A percentile compares a stretch with the other conserved stretches of the same genome.
Evolutionary conservation across 2,888 invertebrate species (phyloP).

Genomic region (Cordilura impudica): DNA sequence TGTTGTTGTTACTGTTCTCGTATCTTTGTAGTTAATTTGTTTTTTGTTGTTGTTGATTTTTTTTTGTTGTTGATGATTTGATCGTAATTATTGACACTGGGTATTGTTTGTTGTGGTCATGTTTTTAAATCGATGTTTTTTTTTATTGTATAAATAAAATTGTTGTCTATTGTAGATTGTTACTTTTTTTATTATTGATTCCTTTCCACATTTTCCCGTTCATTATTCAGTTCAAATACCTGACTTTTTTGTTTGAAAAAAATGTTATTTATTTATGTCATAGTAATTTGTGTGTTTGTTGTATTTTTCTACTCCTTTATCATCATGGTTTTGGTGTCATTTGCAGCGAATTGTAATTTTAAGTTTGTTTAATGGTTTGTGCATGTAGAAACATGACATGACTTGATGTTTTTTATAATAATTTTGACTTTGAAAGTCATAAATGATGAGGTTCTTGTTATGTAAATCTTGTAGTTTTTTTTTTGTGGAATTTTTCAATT

Average conservation of each 20-base stretch:
- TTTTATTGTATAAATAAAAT: not conserved
- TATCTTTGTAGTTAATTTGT: not conserved
- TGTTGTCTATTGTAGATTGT: conserved; percentile 4
- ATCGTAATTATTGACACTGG: not conserved
- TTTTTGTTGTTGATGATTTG: not conserved
- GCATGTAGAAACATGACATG: not conserved
- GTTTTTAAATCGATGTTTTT: conserved; percentile 32
- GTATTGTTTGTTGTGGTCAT: conserved; percentile 26
- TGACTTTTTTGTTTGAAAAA: conserved; percentile 20
- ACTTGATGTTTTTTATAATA: not conserved
- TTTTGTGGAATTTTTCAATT: no score
- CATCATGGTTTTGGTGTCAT: not conserved
- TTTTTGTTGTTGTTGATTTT: not conserved
- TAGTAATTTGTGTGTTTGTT: not conserved
- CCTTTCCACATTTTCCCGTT: conserved; percentile 2
- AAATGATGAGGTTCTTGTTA: no score
- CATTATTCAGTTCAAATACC: conserved; percentile 12
- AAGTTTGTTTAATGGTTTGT: not conserved
- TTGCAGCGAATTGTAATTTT: not conserved
- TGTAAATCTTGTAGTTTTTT: no score
- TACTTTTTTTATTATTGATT: not conserved
- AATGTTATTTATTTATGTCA: conserved; percentile 31
- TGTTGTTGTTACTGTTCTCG: no score
- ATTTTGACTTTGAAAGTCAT: no score
- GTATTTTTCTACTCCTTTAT: not conserved